Evolutionary conservation across 2,797 vertebrate genomes (phyloP).

Genomic region (Chaetophractus vellerosus): DNA sequence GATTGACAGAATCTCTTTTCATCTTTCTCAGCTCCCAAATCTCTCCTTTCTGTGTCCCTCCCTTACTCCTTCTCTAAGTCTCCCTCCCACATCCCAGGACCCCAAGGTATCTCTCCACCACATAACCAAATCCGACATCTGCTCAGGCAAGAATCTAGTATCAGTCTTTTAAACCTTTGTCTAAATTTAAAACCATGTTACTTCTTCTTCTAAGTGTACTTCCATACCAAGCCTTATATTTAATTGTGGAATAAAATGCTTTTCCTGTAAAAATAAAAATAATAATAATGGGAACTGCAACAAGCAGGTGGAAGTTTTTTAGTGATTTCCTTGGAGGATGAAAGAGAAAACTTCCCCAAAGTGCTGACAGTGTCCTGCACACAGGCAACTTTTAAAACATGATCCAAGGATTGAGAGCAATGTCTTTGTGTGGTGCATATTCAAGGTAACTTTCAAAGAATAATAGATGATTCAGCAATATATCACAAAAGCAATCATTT

Average conservation of each 20-base stretch:
- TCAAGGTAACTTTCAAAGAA: background rate
- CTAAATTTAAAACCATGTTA: conserved; percentile 47
- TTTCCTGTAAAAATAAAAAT: background rate
- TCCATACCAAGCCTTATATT: background rate
- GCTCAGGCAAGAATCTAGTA: background rate
- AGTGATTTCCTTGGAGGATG: background rate
- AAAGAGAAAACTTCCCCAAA: background rate
- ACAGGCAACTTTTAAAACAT: background rate
- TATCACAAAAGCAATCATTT: conserved; percentile 42
- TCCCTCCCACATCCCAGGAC: background rate
- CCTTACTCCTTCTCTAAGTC: background rate
- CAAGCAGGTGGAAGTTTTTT: background rate
- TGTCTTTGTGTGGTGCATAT: background rate
- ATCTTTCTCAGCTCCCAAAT: background rate
- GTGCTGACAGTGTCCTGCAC: background rate
- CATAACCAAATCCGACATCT: background rate
- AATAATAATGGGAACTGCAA: background rate
- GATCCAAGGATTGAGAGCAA: background rate
- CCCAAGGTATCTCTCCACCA: background rate
- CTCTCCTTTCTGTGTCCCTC: background rate
- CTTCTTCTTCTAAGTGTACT: background rate
- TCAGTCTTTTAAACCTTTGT: background rate
- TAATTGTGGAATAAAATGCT: conserved; percentile 25
- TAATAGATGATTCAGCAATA: background rate
- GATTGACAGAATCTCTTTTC: background rate